Conservation (phyloP, 30 jellyfish, hydroid and myxozoan species). For the Clytia hemisphaerica region DNA sequence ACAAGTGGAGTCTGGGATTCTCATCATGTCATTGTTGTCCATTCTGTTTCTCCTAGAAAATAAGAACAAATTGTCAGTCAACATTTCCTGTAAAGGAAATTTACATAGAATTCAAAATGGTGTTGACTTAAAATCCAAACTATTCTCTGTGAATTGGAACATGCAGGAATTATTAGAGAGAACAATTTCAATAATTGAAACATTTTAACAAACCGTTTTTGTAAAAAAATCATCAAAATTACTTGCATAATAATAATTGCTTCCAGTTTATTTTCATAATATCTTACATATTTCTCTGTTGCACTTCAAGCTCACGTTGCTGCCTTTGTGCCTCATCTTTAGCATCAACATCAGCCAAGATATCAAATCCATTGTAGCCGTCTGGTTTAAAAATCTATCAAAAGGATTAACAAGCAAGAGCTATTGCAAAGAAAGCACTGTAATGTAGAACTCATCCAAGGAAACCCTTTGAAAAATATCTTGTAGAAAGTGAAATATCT, state of each 20-base stretch:
- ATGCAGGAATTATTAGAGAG: too few relatives aligned
- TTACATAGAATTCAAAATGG: not conserved
- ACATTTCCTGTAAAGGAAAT: not conserved
- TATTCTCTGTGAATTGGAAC: too few relatives aligned
- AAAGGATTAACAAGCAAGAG: too few relatives aligned
- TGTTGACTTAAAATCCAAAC: not conserved
- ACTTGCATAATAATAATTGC: not conserved
- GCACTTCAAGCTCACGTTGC: slow-evolving; percentile 9
- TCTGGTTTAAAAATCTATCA: slow-evolving; percentile 66
- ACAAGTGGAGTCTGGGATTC: slow-evolving; percentile 66
- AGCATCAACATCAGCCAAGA: slow-evolving; percentile 51
- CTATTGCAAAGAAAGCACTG: too few relatives aligned
- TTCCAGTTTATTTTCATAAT: not conserved
- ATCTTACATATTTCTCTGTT: not conserved
- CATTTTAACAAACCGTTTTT: too few relatives aligned
- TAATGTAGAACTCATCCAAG: too few relatives aligned
- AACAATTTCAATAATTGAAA: too few relatives aligned
- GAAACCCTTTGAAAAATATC: too few relatives aligned
- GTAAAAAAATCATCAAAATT: too few relatives aligned
- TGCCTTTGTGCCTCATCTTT: slow-evolving; percentile 44
- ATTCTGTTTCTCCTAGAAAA: slow-evolving; percentile 56
- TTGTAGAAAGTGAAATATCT: too few relatives aligned
- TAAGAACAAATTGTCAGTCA: too few relatives aligned
- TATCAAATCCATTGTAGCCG: slow-evolving; percentile 59
- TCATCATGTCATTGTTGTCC: slow-evolving; percentile 46